phyloP scores from a whole-genome alignment of 2,113 vertebrate species.

The Pseudonaja textilis region DNA sequence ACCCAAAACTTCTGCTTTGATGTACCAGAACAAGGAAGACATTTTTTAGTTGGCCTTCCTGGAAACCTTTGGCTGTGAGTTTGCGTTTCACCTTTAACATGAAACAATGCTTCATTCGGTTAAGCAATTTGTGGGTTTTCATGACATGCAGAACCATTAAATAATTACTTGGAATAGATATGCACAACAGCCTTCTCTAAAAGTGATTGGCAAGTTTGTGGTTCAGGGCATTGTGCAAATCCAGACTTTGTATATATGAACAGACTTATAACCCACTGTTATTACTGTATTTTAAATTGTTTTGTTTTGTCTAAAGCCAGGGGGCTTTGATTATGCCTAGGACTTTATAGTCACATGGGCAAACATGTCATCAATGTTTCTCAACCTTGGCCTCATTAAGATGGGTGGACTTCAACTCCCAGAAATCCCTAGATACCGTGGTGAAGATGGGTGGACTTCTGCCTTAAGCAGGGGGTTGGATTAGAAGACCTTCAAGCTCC shows the following conservation, averaged over 20 bases:
- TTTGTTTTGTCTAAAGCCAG: not conserved
- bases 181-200: not conserved
- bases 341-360: not conserved
- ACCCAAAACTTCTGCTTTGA: not conserved
- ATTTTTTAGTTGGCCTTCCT: not conserved
- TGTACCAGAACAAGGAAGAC: not conserved
- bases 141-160: not conserved
- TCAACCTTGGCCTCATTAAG: not conserved
- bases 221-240: not conserved
- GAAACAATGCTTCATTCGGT: not conserved
- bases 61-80: not conserved
- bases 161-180: not conserved
- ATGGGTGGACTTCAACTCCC: not conserved
- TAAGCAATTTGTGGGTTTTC: not conserved
- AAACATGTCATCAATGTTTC: not conserved
- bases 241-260: not conserved
- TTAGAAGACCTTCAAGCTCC: not conserved
- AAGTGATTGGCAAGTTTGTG: not conserved
- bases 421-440: not conserved
- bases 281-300: not conserved
- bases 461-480: not conserved
- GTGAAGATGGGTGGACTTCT: not conserved
- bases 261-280: not conserved
- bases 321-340: not conserved
- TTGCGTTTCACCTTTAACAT: not conserved